Evolutionary conservation across 1,140 invertebrate species (phyloP).

Genomic region (Camponotus vicinus): DNA sequence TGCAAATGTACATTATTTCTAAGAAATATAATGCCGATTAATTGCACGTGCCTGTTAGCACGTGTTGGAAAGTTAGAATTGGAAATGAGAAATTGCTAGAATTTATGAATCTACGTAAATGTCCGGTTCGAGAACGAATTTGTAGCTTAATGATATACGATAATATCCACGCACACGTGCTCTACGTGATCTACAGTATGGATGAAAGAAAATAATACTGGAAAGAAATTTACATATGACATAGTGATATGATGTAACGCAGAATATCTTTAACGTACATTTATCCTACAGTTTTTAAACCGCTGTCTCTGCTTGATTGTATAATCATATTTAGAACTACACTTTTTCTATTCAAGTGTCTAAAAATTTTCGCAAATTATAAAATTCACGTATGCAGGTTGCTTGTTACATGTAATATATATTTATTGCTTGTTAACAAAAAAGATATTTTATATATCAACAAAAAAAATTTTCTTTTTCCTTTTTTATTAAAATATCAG

Average conservation of each 20-base stretch:
- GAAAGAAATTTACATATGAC: neutral
- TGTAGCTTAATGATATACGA: neutral
- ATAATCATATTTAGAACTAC: neutral
- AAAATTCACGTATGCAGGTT: neutral
- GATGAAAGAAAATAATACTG: neutral
- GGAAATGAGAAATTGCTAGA: neutral
- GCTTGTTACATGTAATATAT: neutral
- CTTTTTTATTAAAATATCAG: neutral
- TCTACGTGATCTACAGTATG: neutral
- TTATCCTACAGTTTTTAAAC: neutral
- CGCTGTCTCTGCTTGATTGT: neutral
- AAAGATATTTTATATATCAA: neutral
- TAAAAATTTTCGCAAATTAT: neutral
- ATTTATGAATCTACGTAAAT: neutral
- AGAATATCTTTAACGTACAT: neutral
- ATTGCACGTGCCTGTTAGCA: constrained; percentile 12
- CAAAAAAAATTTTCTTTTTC: neutral
- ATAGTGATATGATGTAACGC: neutral
- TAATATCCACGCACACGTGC: neutral
- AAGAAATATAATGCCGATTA: neutral
- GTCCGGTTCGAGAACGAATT: neutral
- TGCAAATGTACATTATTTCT: neutral
- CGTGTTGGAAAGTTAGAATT: constrained; percentile 17
- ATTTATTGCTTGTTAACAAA: neutral
- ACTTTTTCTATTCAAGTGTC: neutral